Evolutionary conservation across 2,113 vertebrate genomes (phyloP), one percentile per base, ranked within the genome.

Genomic region (Eidolon helvum): DNA sequence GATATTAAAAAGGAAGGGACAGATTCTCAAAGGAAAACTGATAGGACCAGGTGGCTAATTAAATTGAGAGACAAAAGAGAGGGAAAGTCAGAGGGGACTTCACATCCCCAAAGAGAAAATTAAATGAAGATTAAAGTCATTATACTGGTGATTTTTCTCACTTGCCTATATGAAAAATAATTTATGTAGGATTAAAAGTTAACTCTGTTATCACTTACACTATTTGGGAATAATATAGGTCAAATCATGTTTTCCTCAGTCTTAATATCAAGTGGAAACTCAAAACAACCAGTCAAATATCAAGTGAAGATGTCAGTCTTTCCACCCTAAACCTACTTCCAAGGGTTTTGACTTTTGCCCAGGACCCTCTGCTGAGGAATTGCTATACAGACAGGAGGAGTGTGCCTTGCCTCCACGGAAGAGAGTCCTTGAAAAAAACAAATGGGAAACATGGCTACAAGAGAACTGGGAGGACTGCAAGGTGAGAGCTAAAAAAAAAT

Each of bases 391-490:
- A 98, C 97, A 98, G 97, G 94, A 98, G 97, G 85, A 97, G 74
- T 74, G 98, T 2, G 10, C 83, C 35, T 40, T 88, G 71, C 88
- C 61, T 90, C 95, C 94, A 97, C 98, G 97, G 96, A 98, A 97
- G 95, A 98, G 91, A 97, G 83, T 94, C 63, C 98, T 98, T 48
- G 98, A 98, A 86, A 98, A 98, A 87, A 99, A 98, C 94, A 98
- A 98, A 95, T 99, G 99, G 99, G 98, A 99, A 96, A 98, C 98
- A 77, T 99, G 99, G 94, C 98, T 99, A 53, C 99, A 99, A 74
- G 99, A 99, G 98, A 99, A 99, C 92, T 99, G 99, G 99, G 99
- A 99, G 97, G 99, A 99, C 96, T 99, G 99, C 97, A 92, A 97
- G 98, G 99, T 99, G 98, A 98, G 98, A 79, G 57, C 79, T 53